A percentile compares a stretch with the other conserved stretches of the same genome.
These are phyloP conservation scores for Lymantria dispar DNA, from an alignment of 2,888 invertebrate species.

Conservation along the genomic window DNA sequence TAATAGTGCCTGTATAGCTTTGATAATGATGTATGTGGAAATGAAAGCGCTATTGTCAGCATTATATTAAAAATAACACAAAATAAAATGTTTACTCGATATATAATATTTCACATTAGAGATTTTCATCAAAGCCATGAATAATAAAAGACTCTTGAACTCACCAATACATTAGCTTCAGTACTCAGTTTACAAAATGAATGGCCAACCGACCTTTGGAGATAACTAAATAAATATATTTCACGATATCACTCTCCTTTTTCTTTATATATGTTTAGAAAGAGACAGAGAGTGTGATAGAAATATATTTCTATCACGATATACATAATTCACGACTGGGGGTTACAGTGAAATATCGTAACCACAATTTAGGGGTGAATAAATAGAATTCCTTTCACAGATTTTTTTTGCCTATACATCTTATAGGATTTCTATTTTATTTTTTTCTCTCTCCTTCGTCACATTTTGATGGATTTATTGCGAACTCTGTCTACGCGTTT, in stretches of 20 bases:
- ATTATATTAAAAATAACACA: no score
- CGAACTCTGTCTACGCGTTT: slow-evolving; percentile 28
- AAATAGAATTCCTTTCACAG: slow-evolving; percentile 46
- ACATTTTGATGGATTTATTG: slow-evolving; percentile 53
- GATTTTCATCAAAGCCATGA: neutral
- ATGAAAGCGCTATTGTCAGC: no score
- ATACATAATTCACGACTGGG: slow-evolving; percentile 74
- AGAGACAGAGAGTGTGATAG: slow-evolving; percentile 37
- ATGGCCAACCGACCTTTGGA: neutral
- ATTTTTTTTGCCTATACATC: slow-evolving; percentile 19
- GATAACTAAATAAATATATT: slow-evolving; percentile 21
- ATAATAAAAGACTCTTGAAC: neutral
- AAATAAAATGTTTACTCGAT: no score
- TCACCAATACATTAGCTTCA: neutral
- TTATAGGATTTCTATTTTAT: slow-evolving; percentile 26
- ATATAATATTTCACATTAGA: neutral
- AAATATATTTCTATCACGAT: slow-evolving; percentile 55
- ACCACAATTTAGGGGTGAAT: slow-evolving; percentile 50
- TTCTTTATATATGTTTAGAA: slow-evolving; percentile 34
- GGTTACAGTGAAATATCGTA: slow-evolving; percentile 64
- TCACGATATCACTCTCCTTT: slow-evolving; percentile 1
- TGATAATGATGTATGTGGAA: no score
- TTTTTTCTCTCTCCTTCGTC: slow-evolving; percentile 34
- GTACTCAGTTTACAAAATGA: slow-evolving; percentile 6
- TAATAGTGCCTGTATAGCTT: no score